These are phyloP conservation scores for Sus cebifrons DNA, from an alignment of 2,797 vertebrate species.

Conservation along the genomic window DNA sequence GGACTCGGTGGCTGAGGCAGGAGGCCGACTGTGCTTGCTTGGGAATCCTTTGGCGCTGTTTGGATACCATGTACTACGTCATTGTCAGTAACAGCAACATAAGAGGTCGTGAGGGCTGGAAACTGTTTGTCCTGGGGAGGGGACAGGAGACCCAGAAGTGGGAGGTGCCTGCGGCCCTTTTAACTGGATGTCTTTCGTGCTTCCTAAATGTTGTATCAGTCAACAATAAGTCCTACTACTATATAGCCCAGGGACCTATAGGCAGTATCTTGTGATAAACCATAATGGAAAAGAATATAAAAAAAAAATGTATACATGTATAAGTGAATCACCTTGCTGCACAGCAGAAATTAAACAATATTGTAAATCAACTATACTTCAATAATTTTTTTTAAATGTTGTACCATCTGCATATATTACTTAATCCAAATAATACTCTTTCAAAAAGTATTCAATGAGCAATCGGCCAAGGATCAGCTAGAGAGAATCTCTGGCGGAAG, in stretches of 20 bases:
- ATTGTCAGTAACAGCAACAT: not conserved
- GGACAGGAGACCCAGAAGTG: not conserved
- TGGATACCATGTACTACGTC: not conserved
- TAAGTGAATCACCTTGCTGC: no score
- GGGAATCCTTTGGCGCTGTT: not conserved
- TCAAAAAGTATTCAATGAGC: constrained; percentile 41
- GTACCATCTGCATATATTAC: not conserved
- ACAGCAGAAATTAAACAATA: no score
- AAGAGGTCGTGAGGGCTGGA: not conserved
- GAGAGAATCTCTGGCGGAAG: not conserved
- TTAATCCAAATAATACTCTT: constrained; percentile 19
- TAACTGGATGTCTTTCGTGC: not conserved
- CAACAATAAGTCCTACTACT: no score
- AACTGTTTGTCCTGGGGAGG: fast-evolving
- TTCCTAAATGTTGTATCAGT: not conserved
- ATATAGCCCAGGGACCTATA: no score
- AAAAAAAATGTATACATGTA: no score
- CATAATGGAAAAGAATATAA: no score
- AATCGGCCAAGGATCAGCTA: not conserved
- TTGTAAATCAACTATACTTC: no score
- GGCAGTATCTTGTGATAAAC: no score
- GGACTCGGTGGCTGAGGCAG: not conserved
- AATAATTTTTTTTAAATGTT: not conserved
- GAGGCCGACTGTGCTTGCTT: not conserved
- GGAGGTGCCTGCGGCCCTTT: not conserved